Base-by-base conservation (phyloP, 1,140 invertebrate species). In the Scaptodrosophila lebanonensis region DNA sequence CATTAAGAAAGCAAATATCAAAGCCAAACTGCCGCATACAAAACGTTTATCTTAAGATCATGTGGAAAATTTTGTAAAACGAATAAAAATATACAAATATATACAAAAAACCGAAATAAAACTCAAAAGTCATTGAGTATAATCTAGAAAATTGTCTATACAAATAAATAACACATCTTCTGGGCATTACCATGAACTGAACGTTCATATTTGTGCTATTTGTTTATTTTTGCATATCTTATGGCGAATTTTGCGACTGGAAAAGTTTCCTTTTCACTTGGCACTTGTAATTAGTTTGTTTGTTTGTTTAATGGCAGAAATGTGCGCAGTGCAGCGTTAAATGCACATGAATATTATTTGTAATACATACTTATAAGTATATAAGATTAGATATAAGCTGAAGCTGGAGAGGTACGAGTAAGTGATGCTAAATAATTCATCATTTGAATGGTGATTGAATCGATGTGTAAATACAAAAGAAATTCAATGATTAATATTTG, bases 231-330 rank as follows among this genome's bases (percentile, higher is more conserved):
- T 54, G 13, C 39, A 62, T 44, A 44, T 44, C 32, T 61, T 50
- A 51, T 29, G 47, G 47, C 18, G 22, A 51, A 49, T 61, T 63
- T 63, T 44, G 35, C 47, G 52, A 58, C 17, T 44, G 52, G 54
- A 47, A 63, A 52, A 59, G 20, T 64, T 64, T 67, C 30, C 43
- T 64, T 67, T 63, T 66, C 64, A 66, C 25, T 63, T 63, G 39
- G 60, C 65, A 64, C 65, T 64, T 59, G 60, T 49, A 64, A 67
- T 64, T 45, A 20, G 30, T 59, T 59, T 64, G 54, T 64, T 67
- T 67, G 60, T 67, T 67, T 58, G 49, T 59, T 53, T 54, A 4
- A 11, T 9, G 3, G 32, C 32, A n/a, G 3, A 8, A 3, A 25
- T 4, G 3, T 25, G 22, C 22, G 22, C 22, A 25, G 22, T 4